A percentile compares a stretch with the other conserved stretches of the same genome.
Conservation (phyloP, 1,140 invertebrate species). For the Asobara japonica region DNA sequence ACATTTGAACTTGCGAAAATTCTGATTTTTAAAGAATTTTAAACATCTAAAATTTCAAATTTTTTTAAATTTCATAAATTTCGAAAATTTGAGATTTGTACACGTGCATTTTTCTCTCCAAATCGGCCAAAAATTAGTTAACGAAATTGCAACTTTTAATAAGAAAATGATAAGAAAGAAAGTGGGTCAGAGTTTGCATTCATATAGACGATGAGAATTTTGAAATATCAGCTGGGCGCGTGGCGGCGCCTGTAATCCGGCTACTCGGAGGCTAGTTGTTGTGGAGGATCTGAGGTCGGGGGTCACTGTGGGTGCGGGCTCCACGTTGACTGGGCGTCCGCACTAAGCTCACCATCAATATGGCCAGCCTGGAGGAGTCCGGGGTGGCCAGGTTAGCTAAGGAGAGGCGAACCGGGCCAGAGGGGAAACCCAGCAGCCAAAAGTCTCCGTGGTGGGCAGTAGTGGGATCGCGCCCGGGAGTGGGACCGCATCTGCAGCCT, state of each 20-base stretch:
- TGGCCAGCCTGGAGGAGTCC: conserved; percentile 85
- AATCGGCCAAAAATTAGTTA: no score
- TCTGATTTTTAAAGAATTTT: no score
- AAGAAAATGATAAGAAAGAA: no score
- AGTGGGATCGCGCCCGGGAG: conserved; percentile 98
- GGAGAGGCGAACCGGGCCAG: conserved; percentile 96
- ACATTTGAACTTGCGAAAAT: no score
- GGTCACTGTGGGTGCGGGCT: conserved; percentile 72
- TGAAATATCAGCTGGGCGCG: conserved; percentile 77
- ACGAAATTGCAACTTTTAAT: no score
- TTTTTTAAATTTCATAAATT: no score
- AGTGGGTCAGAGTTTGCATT: conserved; percentile 23
- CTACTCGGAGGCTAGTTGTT: conserved; percentile 87
- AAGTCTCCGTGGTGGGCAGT: conserved; percentile 95
- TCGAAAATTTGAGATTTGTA: no score
- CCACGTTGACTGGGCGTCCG: conserved; percentile 86
- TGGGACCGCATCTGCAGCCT: conserved; percentile 83
- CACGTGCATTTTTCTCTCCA: no score
- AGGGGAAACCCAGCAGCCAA: conserved; percentile 96
- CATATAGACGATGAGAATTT: conserved; percentile 37
- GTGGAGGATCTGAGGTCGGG: conserved; percentile 88
- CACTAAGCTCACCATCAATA: conserved; percentile 93
- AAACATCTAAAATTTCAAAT: no score
- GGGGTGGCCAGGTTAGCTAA: conserved; percentile 87
- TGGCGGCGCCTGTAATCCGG: conserved; percentile 95